These are phyloP conservation scores for Pelosia muscerda DNA, from an alignment of 2,888 invertebrate species.

Conservation along the genomic window DNA sequence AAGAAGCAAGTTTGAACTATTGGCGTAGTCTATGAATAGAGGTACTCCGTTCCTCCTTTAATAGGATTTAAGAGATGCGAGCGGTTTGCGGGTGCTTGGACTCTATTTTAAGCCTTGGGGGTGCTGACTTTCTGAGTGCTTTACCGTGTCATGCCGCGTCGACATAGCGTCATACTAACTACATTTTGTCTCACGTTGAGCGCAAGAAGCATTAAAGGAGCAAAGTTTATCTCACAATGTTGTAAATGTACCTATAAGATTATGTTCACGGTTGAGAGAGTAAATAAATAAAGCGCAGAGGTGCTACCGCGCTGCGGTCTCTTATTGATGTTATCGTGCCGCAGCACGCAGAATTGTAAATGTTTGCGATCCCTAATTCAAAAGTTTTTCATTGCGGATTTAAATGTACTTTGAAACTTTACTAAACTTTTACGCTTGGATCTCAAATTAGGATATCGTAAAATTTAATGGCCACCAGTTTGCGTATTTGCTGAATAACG, in stretches of 20 bases:
- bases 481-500: constrained; percentile 62
- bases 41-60: constrained; percentile 60
- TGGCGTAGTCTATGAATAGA: constrained; percentile 64
- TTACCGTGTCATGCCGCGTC: constrained; percentile 69
- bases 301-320: constrained; percentile 37
- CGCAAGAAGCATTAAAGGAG: constrained; percentile 26
- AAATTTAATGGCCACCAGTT: constrained; percentile 58
- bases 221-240: constrained; percentile 28
- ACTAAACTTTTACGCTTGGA: constrained; percentile 44
- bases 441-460: constrained; percentile 55
- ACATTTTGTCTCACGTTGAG: constrained; percentile 39
- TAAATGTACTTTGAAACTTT: constrained; percentile 40
- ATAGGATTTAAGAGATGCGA: constrained; percentile 75
- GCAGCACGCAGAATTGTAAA: constrained; percentile 34
- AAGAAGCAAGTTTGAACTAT: constrained; percentile 50
- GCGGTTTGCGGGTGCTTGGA: constrained; percentile 67
- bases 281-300: constrained; percentile 35
- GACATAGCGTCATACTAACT: constrained; percentile 43
- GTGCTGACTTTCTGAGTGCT: constrained; percentile 76
- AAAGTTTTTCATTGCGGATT: constrained; percentile 48
- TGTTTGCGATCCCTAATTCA: constrained; percentile 35
- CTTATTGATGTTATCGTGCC: constrained; percentile 40
- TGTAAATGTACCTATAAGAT: constrained; percentile 26
- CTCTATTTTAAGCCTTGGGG: constrained; percentile 71
- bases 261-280: constrained; percentile 23